Evolutionary conservation across 2,888 invertebrate species (phyloP).

Genomic region (Volucella zonaria): DNA sequence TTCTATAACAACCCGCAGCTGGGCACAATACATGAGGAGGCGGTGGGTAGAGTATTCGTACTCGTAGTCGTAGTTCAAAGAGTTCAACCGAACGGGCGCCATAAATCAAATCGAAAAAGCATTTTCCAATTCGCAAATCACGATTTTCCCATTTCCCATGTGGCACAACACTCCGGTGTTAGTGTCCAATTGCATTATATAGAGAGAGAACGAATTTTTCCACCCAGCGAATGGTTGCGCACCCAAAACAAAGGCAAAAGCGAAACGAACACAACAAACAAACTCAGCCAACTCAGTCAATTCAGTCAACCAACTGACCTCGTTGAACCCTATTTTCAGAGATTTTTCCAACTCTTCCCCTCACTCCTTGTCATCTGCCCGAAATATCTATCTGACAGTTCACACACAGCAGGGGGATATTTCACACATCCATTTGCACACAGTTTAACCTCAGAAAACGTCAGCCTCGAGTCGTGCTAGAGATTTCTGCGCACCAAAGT

Average conservation of each 20-base stretch:
- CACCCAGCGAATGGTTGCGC: conserved; percentile 12
- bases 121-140: conserved; percentile 74
- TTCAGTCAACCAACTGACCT: conserved; percentile 55
- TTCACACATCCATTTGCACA: conserved; percentile 71
- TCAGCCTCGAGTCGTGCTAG: conserved; percentile 52
- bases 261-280: conserved; percentile 63
- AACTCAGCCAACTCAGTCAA: conserved; percentile 25
- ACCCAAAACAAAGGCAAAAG: conserved; percentile 53
- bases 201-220: conserved; percentile 23
- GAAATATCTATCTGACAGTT: neutral
- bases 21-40: neutral
- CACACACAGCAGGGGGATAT: conserved; percentile 37
- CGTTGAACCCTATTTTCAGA: conserved; percentile 68
- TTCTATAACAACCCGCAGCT: conserved; percentile 3
- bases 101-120: conserved; percentile 73
- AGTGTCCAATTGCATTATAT: conserved; percentile 67
- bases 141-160: conserved; percentile 72
- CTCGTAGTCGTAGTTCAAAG: conserved; percentile 21
- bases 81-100: conserved; percentile 62
- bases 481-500: conserved; percentile 56
- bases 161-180: conserved; percentile 56
- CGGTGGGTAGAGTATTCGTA: no score
- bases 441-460: conserved; percentile 67
- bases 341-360: conserved; percentile 25
- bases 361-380: neutral